Base-by-base conservation (phyloP, 1,140 invertebrate genomes). In the Ridgeia piscesae region DNA sequence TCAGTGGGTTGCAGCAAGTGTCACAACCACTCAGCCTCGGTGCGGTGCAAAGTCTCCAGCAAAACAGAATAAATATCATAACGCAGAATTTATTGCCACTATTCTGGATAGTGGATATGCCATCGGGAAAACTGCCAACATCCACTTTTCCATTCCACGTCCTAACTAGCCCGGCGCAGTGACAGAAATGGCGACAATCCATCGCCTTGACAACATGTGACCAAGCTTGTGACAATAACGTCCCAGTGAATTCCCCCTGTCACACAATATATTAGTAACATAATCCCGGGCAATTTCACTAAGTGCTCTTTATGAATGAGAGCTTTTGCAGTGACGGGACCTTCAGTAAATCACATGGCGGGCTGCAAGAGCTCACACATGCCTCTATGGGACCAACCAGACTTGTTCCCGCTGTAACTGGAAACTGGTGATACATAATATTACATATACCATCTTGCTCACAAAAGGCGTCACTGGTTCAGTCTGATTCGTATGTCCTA, bases 261-360 rank as follows among this genome's bases (percentile, higher is more conserved):
- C 58, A 77, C 58, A 77, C 58, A 77, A 77, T 77, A 77, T 77
- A 77, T 77, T 77, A 77, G 58, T 77, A 77, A 77, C 58, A 77
- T 77, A 77, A 77, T 77, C 58, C 58, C 58, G 27, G 58, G 58
- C 58, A 77, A 77, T 77, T 77, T 77, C 58, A 77, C 58, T 77
- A 77, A 77, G 58, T 77, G 58, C 17, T 77, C 58, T 77, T 77
- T 77, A 77, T 77, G 58, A 77, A 77, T 77, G 58, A 77, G 58
- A 77, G 58, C 27, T 21, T 17, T 77, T 8, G 58, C 58, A 77
- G 58, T 31, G 58, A 2, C 2, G 58, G 27, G 58, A 4, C 27
- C 58, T 77, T 27, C 58, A 77, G 58, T 77, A 77, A 77, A 77
- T 77, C 58, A 77, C 17, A 77, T 9, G 58, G 8, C 0, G 58